Evolutionary conservation across 2,888 invertebrate genomes (phyloP).

Genomic region (Melipona bicolor): DNA sequence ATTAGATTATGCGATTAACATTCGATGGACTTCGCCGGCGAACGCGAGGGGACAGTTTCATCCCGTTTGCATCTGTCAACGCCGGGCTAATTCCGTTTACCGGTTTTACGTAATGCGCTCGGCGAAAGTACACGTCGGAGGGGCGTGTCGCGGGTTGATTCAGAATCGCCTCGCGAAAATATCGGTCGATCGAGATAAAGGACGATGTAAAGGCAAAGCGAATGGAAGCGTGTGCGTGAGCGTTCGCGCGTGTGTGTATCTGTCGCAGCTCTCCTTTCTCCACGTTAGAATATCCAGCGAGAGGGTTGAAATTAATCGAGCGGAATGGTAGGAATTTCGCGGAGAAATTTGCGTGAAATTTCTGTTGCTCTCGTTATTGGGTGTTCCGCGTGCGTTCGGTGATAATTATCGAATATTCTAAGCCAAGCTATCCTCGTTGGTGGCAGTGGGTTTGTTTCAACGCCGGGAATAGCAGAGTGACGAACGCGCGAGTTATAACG

Average conservation of each 20-base stretch:
- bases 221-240: too few species aligned
- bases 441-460: too few species aligned
- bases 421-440: too few species aligned
- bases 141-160: conserved; percentile 28
- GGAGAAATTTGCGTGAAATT: not conserved
- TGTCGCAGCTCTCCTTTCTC: too few species aligned
- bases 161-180: not conserved
- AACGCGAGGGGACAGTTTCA: conserved; percentile 14
- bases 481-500: too few species aligned
- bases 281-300: too few species aligned
- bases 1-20: conserved; percentile 57
- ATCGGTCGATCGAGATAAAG: conserved; percentile 10
- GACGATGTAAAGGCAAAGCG: not conserved
- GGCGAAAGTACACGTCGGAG: conserved; percentile 21
- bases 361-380: not conserved
- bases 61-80: conserved; percentile 47
- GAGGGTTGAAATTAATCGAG: not conserved
- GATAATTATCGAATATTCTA: not conserved
- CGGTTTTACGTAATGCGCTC: conserved; percentile 19
- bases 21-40: conserved; percentile 43
- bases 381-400: not conserved
- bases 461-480: too few species aligned
- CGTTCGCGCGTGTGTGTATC: too few species aligned
- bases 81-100: conserved; percentile 27
- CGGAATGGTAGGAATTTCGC: not conserved